Percentiles rank a stretch among this genome's conserved stretches.
Evolutionary conservation across 2,888 invertebrate species (phyloP).

Genomic region (Cordilura impudica): DNA sequence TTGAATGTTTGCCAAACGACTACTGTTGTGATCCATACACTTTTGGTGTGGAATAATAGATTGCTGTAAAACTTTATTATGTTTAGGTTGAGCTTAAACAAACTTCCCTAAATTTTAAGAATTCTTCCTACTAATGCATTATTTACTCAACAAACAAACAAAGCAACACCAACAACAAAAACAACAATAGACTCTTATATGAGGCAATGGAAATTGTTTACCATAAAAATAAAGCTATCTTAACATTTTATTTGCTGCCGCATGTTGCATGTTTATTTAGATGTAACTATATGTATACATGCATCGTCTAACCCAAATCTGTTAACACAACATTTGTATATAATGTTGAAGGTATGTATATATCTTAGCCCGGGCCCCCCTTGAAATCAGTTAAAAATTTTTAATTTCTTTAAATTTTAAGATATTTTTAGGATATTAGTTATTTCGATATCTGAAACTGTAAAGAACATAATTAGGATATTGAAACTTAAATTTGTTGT

Average conservation of each 20-base stretch:
- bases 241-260: slow-evolving; percentile 56
- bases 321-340: too few species aligned
- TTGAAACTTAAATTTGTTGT: too few species aligned
- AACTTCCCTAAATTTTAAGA: slow-evolving; percentile 24
- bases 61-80: slow-evolving; percentile 23
- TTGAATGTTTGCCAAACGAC: slow-evolving; percentile 52
- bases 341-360: too few species aligned
- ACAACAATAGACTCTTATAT: slow-evolving; percentile 3
- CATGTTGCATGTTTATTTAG: slow-evolving; percentile 55
- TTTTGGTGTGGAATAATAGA: not conserved
- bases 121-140: slow-evolving; percentile 53
- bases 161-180: slow-evolving; percentile 18
- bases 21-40: not conserved
- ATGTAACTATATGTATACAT: slow-evolving; percentile 25
- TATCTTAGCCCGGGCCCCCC: too few species aligned
- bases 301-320: not conserved
- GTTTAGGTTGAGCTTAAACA: slow-evolving; percentile 19
- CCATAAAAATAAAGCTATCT: slow-evolving; percentile 60
- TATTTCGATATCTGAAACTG: too few species aligned
- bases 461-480: too few species aligned
- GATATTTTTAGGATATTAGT: too few species aligned
- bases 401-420: too few species aligned
- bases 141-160: slow-evolving; percentile 53
- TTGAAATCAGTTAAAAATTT: too few species aligned
- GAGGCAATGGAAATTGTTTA: slow-evolving; percentile 58